phyloP scores from a whole-genome alignment of 1,140 invertebrate genomes.

The Diabrotica undecimpunctata region DNA sequence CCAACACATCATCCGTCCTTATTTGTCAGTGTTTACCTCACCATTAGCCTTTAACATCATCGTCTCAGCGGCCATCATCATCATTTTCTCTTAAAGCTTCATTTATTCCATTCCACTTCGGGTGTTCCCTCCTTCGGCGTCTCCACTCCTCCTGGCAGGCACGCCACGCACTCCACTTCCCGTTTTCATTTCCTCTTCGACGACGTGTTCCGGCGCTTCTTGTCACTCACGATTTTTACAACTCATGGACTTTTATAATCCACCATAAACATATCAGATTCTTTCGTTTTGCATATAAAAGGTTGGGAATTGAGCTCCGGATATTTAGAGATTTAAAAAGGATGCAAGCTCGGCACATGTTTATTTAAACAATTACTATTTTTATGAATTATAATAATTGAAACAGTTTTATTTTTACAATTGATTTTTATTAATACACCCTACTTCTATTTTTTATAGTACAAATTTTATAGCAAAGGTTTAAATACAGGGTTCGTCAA shows the following conservation, averaged over 20 bases:
- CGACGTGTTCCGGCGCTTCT: slow-evolving; percentile 42
- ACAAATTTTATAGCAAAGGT: no score
- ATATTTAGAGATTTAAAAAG: slow-evolving; percentile 26
- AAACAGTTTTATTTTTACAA: no score
- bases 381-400: no score
- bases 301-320: slow-evolving; percentile 41
- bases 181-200: slow-evolving; percentile 46
- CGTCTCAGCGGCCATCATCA: slow-evolving; percentile 35
- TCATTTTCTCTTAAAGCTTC: slow-evolving; percentile 47
- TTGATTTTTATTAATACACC: no score
- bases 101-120: slow-evolving; percentile 42
- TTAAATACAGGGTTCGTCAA: no score
- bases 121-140: slow-evolving; percentile 5
- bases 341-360: not conserved
- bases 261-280: slow-evolving; percentile 45
- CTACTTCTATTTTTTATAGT: no score
- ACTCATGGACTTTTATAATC: slow-evolving; percentile 50
- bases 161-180: slow-evolving; percentile 39
- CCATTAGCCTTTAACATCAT: slow-evolving; percentile 15
- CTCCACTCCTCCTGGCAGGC: slow-evolving; percentile 19
- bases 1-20: slow-evolving; percentile 6
- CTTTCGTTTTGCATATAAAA: slow-evolving; percentile 46
- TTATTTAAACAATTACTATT: slow-evolving; percentile 2
- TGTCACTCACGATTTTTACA: slow-evolving; percentile 49
- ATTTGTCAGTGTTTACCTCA: slow-evolving; percentile 41